phyloP scores from a whole-genome alignment of 1,140 invertebrate species.

The Drosophila pruinosa region DNA sequence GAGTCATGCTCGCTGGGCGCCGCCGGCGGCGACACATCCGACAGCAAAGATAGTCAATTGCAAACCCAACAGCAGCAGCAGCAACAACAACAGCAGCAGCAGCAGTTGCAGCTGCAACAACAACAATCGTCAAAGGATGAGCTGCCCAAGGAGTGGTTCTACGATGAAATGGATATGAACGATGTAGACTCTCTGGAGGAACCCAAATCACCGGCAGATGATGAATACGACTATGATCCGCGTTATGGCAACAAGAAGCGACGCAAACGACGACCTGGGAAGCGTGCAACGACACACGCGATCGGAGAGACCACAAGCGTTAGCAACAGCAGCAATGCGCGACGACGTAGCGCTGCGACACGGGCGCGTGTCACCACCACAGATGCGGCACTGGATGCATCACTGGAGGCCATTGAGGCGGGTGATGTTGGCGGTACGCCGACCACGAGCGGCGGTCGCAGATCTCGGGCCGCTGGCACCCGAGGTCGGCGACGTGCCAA shows the following conservation, averaged over 20 bases:
- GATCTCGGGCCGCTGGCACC: slow-evolving; percentile 65
- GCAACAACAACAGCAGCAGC: slow-evolving; percentile 55
- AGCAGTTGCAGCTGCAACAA: slow-evolving; percentile 58
- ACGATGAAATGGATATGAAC: slow-evolving; percentile 94
- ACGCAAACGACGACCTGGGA: slow-evolving; percentile 73
- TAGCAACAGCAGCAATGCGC: slow-evolving; percentile 36
- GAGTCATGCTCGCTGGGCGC: slow-evolving; percentile 77
- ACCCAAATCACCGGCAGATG: slow-evolving; percentile 95
- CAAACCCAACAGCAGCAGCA: slow-evolving; percentile 63
- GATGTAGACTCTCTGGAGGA: slow-evolving; percentile 96
- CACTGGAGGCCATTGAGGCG: slow-evolving; percentile 70
- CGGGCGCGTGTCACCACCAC: slow-evolving; percentile 61
- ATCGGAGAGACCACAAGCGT: slow-evolving; percentile 27
- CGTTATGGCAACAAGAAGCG: slow-evolving; percentile 80
- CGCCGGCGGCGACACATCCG: slow-evolving; percentile 80
- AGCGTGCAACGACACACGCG: slow-evolving; percentile 40
- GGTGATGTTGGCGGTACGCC: slow-evolving; percentile 53
- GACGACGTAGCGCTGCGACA: slow-evolving; percentile 54
- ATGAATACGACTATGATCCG: slow-evolving; percentile 97
- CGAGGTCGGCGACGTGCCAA: slow-evolving; percentile 69
- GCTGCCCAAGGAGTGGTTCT: slow-evolving; percentile 90
- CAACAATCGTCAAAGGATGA: slow-evolving; percentile 54
- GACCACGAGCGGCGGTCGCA: slow-evolving; percentile 37
- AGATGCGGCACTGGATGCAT: slow-evolving; percentile 68
- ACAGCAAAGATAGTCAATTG: slow-evolving; percentile 81